These are phyloP conservation scores for Heteractis magnifica DNA, from an alignment of 92 coral and sea anemone species.

Conservation along the genomic window DNA sequence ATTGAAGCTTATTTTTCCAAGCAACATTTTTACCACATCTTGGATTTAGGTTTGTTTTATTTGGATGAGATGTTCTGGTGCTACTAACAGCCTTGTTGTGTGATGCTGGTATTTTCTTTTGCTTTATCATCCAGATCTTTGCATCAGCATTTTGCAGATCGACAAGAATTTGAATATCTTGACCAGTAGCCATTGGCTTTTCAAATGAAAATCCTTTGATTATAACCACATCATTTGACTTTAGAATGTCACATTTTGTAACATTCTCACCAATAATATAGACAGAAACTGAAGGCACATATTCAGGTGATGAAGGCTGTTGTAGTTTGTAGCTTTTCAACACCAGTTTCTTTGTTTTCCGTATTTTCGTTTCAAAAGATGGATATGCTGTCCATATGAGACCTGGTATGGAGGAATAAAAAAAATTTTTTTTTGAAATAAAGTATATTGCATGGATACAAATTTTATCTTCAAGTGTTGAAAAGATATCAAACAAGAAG, in stretches of 20 bases:
- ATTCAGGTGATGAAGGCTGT: background rate
- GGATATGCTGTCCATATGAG: slow-evolving; percentile 24
- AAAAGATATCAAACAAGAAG: background rate
- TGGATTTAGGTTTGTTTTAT: background rate
- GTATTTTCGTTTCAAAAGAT: slow-evolving; percentile 13
- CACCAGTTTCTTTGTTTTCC: slow-evolving; percentile 21
- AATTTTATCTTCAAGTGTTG: too few relatives aligned
- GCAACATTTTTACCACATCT: background rate
- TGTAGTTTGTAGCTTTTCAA: slow-evolving; percentile 7
- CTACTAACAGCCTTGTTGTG: background rate
- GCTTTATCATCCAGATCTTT: slow-evolving; percentile 34
- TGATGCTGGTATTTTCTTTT: background rate
- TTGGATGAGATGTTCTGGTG: too few relatives aligned
- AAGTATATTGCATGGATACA: too few relatives aligned
- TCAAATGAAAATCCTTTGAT: slow-evolving; percentile 35
- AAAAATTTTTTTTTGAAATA: too few relatives aligned
- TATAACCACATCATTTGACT: slow-evolving; percentile 27
- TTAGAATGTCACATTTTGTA: slow-evolving; percentile 25
- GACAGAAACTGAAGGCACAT: slow-evolving; percentile 21
- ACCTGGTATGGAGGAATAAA: slow-evolving; percentile 20
- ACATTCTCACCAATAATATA: slow-evolving; percentile 33
- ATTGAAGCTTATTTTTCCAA: background rate
- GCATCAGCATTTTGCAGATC: slow-evolving; percentile 12
- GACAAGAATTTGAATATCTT: slow-evolving; percentile 32
- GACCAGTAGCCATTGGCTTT: slow-evolving; percentile 21